Evolutionary conservation across 2,888 invertebrate species (phyloP).

Genomic region (Augochlorella aurata): DNA sequence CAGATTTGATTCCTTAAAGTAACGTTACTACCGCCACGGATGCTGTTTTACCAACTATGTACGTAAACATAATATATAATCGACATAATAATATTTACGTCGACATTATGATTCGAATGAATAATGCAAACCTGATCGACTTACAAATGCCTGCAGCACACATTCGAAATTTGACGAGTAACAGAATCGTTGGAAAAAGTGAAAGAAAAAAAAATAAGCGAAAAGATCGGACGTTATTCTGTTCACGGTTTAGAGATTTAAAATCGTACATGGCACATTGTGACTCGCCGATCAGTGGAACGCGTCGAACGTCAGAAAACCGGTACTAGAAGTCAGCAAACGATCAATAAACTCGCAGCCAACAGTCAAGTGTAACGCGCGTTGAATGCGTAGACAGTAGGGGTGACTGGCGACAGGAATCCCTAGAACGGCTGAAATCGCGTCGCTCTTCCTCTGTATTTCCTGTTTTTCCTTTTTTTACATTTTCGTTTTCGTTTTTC

Average conservation of each 20-base stretch:
- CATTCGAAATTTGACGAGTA: background rate
- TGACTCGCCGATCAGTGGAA: background rate
- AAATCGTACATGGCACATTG: background rate
- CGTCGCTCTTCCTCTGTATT: background rate
- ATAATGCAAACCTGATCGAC: background rate
- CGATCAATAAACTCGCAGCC: constrained; percentile 62
- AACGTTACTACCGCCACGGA: background rate
- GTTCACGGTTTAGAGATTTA: background rate
- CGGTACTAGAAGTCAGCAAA: constrained; percentile 36
- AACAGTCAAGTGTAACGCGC: constrained; percentile 55
- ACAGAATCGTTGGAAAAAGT: background rate
- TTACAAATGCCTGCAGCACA: background rate
- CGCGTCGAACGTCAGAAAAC: constrained; percentile 20
- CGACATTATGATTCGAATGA: too few relatives aligned
- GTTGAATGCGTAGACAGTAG: constrained; percentile 43
- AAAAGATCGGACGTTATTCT: background rate
- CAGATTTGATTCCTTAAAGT: constrained; percentile 19
- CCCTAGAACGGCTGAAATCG: constrained; percentile 47
- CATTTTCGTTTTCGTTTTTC: constrained; percentile 24
- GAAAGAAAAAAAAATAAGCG: background rate
- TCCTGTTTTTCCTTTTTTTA: background rate
- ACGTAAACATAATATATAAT: too few relatives aligned
- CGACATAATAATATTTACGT: too few relatives aligned
- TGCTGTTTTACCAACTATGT: background rate
- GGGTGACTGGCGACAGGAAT: constrained; percentile 38